Conservation (phyloP, 2,888 invertebrate species). For the Lasioglossum marginatum region DNA sequence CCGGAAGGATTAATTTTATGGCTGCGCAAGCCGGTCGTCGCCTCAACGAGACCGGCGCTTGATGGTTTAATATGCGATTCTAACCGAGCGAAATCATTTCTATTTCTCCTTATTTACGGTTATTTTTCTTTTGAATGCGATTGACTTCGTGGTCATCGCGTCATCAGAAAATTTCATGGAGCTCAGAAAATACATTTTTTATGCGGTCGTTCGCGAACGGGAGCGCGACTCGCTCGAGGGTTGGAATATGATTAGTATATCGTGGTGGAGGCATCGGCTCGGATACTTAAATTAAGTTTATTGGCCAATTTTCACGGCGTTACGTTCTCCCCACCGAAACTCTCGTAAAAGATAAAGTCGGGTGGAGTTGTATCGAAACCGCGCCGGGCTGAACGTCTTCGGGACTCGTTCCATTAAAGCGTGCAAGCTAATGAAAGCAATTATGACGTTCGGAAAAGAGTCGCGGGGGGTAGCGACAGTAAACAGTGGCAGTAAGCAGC, state of each 20-base stretch:
- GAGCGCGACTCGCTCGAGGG: slow-evolving; percentile 50
- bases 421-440: slow-evolving; percentile 58
- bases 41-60: not conserved
- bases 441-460: slow-evolving; percentile 48
- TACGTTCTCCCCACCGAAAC: slow-evolving; percentile 67
- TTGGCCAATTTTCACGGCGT: slow-evolving; percentile 76
- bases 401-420: slow-evolving; percentile 35
- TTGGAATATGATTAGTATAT: slow-evolving; percentile 77
- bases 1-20: not conserved
- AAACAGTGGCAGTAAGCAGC: slow-evolving; percentile 60
- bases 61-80: no score
- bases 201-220: slow-evolving; percentile 51
- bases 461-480: slow-evolving; percentile 27
- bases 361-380: slow-evolving; percentile 58
- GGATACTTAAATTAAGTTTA: slow-evolving; percentile 77
- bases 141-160: not conserved
- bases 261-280: slow-evolving; percentile 70
- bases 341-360: slow-evolving; percentile 69
- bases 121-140: no score
- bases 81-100: not conserved
- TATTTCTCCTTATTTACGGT: not conserved
- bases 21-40: not conserved
- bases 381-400: slow-evolving; percentile 28
- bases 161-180: no score
- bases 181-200: slow-evolving; percentile 28